Percentiles rank a stretch among this genome's conserved stretches.
phyloP scores from a whole-genome alignment of 2,797 vertebrate genomes.

The Thunnus albacares region DNA sequence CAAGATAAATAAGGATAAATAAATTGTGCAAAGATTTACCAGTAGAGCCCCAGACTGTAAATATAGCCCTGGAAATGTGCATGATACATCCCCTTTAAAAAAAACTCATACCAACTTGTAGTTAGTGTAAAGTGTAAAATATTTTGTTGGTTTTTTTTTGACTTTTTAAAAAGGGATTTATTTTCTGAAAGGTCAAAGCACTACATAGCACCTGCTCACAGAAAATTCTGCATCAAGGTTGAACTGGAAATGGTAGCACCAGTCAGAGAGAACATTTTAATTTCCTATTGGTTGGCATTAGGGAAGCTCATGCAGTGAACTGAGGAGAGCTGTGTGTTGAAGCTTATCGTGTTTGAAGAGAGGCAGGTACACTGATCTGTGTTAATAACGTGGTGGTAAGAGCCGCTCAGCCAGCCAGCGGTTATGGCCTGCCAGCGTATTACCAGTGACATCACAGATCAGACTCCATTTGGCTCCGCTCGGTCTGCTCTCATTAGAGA shows the following conservation, averaged over 20 bases:
- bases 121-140: not conserved
- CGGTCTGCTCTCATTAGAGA: slow-evolving; percentile 68
- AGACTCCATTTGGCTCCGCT: slow-evolving; percentile 59
- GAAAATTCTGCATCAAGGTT: slow-evolving; percentile 5
- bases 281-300: slow-evolving; percentile 56
- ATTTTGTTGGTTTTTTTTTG: not conserved
- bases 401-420: slow-evolving; percentile 60
- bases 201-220: not conserved
- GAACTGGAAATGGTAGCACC: slow-evolving; percentile 8
- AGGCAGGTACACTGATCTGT: slow-evolving; percentile 77
- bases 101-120: not conserved
- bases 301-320: slow-evolving; percentile 43
- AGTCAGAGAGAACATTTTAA: slow-evolving; percentile 47
- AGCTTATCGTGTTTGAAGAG: slow-evolving; percentile 75
- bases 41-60: no score
- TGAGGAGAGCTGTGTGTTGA: slow-evolving; percentile 62
- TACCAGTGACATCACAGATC: slow-evolving; percentile 74
- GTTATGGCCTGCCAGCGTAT: slow-evolving; percentile 68
- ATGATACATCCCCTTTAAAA: not conserved
- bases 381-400: slow-evolving; percentile 72
- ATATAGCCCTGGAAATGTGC: no score
- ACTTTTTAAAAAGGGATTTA: not conserved
- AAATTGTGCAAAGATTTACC: no score
- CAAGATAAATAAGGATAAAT: no score
- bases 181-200: not conserved